Evolutionary conservation across 2,797 vertebrate genomes (phyloP).

Genomic region (Peromyscus nudipes): DNA sequence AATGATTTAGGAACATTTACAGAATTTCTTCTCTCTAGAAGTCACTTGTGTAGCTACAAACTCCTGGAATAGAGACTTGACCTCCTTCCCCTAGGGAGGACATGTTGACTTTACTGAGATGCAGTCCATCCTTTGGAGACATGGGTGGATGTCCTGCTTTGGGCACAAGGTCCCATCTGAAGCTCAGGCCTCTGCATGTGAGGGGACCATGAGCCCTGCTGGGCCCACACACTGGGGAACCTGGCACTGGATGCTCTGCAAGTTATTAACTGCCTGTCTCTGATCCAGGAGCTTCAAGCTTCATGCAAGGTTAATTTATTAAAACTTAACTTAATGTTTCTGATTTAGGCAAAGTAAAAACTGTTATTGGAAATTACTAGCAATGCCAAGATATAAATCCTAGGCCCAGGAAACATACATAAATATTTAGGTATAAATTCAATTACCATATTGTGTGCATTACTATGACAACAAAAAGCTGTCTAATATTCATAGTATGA

Average conservation of each 20-base stretch:
- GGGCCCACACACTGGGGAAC: not conserved
- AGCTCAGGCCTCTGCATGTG: too few species aligned
- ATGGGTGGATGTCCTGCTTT: too few species aligned
- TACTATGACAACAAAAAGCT: not conserved
- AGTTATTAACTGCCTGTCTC: not conserved
- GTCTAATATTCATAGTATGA: not conserved
- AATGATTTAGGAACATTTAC: not conserved
- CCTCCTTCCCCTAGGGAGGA: not conserved
- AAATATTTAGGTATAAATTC: not conserved
- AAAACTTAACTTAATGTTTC: not conserved
- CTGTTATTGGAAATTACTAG: not conserved
- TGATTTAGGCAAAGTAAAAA: not conserved
- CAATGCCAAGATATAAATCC: not conserved
- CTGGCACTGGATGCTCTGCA: not conserved
- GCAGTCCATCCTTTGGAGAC: not conserved
- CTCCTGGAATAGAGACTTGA: not conserved
- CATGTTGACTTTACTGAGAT: not conserved
- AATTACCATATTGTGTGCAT: not conserved
- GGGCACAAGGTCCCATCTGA: not conserved
- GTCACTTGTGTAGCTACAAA: not conserved
- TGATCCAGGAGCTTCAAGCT: not conserved
- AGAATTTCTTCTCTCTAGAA: not conserved
- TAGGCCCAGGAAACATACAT: not conserved
- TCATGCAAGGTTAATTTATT: not conserved
- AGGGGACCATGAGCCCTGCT: too few species aligned